These are phyloP conservation scores for Nephrotoma appendiculata DNA, from an alignment of 2,888 invertebrate species.

Conservation along the genomic window DNA sequence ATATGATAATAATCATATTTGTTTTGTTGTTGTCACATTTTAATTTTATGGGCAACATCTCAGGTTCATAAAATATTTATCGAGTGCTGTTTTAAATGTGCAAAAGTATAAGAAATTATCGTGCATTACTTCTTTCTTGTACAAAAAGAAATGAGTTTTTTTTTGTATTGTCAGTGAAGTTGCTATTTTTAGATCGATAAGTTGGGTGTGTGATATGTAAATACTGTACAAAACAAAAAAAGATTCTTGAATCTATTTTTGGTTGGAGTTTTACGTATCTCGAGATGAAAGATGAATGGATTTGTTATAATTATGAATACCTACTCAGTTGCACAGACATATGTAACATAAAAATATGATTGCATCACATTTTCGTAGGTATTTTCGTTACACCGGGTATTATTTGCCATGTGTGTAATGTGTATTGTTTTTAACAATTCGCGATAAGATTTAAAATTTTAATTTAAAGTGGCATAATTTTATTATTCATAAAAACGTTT, in stretches of 20 bases:
- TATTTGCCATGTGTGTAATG: too few relatives aligned
- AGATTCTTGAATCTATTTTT: background rate
- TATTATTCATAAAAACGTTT: too few relatives aligned
- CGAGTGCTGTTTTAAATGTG: background rate
- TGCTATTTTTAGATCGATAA: background rate
- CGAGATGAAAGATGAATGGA: background rate
- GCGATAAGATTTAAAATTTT: too few relatives aligned
- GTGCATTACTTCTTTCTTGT: background rate
- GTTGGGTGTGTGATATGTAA: background rate
- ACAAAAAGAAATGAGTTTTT: background rate
- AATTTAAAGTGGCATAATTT: too few relatives aligned
- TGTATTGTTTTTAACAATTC: too few relatives aligned
- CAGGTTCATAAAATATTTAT: background rate
- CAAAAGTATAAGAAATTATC: background rate
- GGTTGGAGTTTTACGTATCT: background rate
- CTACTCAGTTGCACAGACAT: background rate
- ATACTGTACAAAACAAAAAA: background rate
- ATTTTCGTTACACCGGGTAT: too few relatives aligned
- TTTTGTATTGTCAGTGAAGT: background rate
- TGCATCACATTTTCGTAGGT: background rate
- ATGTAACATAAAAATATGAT: background rate
- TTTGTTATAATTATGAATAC: background rate
- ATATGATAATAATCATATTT: background rate
- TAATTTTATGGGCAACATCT: background rate
- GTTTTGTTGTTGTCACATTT: background rate